Evolutionary conservation across 2,888 invertebrate species (phyloP).

Genomic region (Siphlonurus alternatus): DNA sequence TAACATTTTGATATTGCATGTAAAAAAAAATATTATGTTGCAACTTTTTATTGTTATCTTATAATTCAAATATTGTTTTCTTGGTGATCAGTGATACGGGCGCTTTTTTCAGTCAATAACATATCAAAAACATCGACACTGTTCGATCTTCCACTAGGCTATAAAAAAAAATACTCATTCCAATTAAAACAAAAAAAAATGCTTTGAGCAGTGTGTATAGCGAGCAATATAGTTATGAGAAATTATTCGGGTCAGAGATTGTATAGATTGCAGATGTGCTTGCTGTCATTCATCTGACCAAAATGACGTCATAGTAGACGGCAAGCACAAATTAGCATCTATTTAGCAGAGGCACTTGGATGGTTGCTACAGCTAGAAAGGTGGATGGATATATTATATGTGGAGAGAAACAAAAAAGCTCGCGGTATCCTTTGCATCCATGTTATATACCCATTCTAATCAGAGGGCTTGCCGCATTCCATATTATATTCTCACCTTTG

Average conservation of each 20-base stretch:
- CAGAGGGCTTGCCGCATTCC: background rate
- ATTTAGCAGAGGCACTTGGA: background rate
- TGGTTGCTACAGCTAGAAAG: background rate
- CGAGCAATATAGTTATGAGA: background rate
- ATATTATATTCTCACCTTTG: background rate
- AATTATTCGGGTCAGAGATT: background rate
- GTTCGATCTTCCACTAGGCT: slow-evolving; percentile 3
- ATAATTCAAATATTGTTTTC: background rate
- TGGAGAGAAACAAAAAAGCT: background rate
- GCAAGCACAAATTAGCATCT: too few species aligned
- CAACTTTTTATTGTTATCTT: background rate
- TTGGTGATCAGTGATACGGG: background rate
- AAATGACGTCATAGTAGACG: too few species aligned
- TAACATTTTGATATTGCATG: background rate
- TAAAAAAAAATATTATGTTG: background rate
- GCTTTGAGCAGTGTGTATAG: background rate
- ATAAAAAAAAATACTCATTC: background rate
- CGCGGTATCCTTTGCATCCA: background rate
- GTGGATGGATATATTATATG: background rate
- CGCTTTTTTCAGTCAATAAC: slow-evolving; percentile 3
- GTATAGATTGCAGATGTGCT: background rate
- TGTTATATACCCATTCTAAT: background rate
- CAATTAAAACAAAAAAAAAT: background rate
- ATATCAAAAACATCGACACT: slow-evolving; percentile 3
- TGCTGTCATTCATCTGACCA: too few species aligned